phyloP scores from a whole-genome alignment of 2,888 invertebrate genomes.

The Caenorhabditis wallacei region DNA sequence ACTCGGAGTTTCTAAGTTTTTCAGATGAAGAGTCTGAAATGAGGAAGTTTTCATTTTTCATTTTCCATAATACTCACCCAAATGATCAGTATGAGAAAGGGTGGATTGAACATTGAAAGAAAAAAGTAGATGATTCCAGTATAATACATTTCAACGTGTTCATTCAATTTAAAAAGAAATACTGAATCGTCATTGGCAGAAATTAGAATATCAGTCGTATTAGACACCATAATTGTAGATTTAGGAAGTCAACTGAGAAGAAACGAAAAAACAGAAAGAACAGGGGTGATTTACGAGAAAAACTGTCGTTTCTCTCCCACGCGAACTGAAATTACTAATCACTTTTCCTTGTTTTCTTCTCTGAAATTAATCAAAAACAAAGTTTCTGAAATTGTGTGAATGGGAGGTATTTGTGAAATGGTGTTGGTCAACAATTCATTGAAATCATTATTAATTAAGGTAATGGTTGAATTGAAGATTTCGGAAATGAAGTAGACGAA shows the following conservation, averaged over 20 bases:
- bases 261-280: constrained; percentile 16
- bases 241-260: not conserved
- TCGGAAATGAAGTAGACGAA: not conserved
- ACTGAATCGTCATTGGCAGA: not conserved
- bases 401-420: no score
- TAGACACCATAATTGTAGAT: not conserved
- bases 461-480: not conserved
- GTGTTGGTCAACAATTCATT: no score
- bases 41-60: not conserved
- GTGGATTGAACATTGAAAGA: constrained; percentile 17
- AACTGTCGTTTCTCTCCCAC: not conserved
- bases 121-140: constrained; percentile 1
- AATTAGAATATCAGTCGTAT: not conserved
- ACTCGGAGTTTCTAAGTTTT: constrained; percentile 6
- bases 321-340: not conserved
- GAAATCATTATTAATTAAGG: no score
- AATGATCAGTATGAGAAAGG: constrained; percentile 10
- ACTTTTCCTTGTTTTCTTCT: not conserved
- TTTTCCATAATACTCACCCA: not conserved
- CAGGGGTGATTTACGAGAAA: constrained; percentile 7
- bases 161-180: not conserved
- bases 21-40: constrained; percentile 24
- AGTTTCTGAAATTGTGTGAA: no score
- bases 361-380: no score
- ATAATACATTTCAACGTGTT: constrained; percentile 11